These are phyloP conservation scores for Oxytorus armatus DNA, from an alignment of 2,888 invertebrate species.

Conservation along the genomic window DNA sequence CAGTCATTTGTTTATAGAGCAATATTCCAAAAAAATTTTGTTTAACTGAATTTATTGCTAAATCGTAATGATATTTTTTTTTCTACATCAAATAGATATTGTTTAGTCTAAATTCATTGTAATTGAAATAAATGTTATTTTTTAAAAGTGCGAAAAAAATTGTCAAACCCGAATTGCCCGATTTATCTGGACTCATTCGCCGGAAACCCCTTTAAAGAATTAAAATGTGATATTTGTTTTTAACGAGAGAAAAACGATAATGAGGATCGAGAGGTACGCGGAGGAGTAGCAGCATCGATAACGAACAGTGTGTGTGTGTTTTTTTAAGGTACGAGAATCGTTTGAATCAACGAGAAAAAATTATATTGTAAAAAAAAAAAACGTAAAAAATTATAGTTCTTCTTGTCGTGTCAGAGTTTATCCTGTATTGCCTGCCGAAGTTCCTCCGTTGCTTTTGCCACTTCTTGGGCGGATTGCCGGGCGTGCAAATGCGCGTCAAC, in stretches of 20 bases:
- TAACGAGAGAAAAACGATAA: not conserved
- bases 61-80: slow-evolving; percentile 6
- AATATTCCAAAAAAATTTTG: not conserved
- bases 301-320: slow-evolving; percentile 13
- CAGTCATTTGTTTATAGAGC: not conserved
- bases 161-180: not conserved
- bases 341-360: slow-evolving; percentile 8
- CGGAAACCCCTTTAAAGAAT: not conserved
- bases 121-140: not conserved
- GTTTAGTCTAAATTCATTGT: not conserved
- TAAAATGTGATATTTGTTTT: not conserved
- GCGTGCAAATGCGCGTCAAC: slow-evolving; percentile 84
- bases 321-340: slow-evolving; percentile 32
- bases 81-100: not conserved
- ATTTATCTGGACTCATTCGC: not conserved
- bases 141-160: not conserved
- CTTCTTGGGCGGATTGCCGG: slow-evolving; percentile 83
- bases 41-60: not conserved
- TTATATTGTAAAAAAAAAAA: not conserved
- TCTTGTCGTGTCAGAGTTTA: slow-evolving; percentile 88
- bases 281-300: slow-evolving; percentile 57
- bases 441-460: slow-evolving; percentile 91
- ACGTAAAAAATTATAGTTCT: not conserved
- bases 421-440: slow-evolving; percentile 91
- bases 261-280: slow-evolving; percentile 52